Conservation (phyloP, 2,797 vertebrate genomes). For the Dipus sagitta region DNA sequence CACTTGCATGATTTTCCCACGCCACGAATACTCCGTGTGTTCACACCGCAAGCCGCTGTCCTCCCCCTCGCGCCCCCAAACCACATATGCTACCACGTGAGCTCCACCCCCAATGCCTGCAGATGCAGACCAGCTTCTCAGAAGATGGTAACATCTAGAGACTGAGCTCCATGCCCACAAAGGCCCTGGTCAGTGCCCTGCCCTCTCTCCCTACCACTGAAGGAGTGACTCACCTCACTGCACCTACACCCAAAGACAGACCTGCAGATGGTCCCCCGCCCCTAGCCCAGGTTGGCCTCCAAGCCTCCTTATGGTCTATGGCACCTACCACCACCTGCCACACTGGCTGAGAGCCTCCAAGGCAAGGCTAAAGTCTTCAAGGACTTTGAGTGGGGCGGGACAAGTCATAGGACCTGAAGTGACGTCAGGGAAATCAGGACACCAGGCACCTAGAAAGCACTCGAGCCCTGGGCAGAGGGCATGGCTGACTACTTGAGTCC, state of each 20-base stretch:
- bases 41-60: neutral
- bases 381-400: constrained; percentile 43
- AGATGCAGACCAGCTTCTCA: constrained; percentile 16
- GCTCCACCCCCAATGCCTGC: neutral
- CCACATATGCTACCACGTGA: neutral
- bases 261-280: neutral
- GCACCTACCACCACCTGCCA: constrained; percentile 38
- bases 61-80: neutral
- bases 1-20: neutral
- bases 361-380: constrained; percentile 72
- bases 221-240: constrained; percentile 74
- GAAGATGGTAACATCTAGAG: constrained; percentile 35
- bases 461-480: constrained; percentile 58
- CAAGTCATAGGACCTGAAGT: constrained; percentile 73
- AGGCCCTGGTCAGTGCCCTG: neutral
- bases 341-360: neutral
- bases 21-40: neutral
- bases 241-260: constrained; percentile 48
- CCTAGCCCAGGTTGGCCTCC: neutral
- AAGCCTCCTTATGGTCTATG: constrained; percentile 3
- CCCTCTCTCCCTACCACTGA: constrained; percentile 48
- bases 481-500: constrained; percentile 20
- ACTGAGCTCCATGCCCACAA: constrained; percentile 56
- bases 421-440: constrained; percentile 71
- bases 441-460: constrained; percentile 32